Evolutionary conservation across 2,113 vertebrate genomes (phyloP).

Genomic region (Aphelocoma coerulescens): DNA sequence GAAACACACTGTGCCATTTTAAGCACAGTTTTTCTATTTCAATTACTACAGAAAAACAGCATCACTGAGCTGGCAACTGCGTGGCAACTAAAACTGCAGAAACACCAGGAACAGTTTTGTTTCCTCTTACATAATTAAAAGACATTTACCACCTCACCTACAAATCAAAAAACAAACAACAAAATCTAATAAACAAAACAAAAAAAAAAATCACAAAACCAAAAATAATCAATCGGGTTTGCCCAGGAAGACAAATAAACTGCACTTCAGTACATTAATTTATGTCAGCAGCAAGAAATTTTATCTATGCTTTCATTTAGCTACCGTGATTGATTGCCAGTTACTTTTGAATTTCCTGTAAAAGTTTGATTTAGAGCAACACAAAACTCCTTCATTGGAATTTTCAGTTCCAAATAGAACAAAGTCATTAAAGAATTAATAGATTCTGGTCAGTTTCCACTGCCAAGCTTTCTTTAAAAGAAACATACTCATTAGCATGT

Average conservation of each 20-base stretch:
- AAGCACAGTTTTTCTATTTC: background rate
- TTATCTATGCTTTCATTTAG: background rate
- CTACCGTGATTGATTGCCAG: background rate
- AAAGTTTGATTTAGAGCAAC: background rate
- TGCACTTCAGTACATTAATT: background rate
- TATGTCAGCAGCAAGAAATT: background rate
- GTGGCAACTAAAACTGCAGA: background rate
- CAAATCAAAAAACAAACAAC: background rate
- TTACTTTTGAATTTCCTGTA: background rate
- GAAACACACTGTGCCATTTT: background rate
- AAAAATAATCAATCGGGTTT: background rate
- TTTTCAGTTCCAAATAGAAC: background rate
- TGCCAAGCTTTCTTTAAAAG: constrained; percentile 2
- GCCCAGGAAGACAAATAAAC: background rate
- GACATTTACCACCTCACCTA: background rate
- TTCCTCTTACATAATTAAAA: background rate
- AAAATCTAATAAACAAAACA: background rate
- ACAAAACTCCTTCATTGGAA: background rate
- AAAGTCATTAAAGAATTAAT: background rate
- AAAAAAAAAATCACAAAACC: background rate
- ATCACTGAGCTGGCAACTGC: background rate
- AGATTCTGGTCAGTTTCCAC: background rate
- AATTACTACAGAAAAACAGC: background rate
- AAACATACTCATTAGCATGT: background rate
- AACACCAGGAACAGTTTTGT: background rate